Conservation (phyloP, 2,797 vertebrate genomes). For the Pampus argenteus region DNA sequence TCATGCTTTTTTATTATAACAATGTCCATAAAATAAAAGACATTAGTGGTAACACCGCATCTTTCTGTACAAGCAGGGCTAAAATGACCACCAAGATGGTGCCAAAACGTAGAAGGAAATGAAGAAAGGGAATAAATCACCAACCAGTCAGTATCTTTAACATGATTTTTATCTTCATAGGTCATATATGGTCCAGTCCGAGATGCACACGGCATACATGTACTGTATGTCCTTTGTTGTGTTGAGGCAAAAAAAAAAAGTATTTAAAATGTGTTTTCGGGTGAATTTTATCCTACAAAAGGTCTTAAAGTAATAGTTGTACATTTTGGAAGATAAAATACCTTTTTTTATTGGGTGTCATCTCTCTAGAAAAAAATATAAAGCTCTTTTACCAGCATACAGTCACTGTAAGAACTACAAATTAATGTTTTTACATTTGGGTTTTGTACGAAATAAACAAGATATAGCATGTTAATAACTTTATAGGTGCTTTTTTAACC, state of each 20-base stretch:
- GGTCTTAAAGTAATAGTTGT: neutral
- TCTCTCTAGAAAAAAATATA: neutral
- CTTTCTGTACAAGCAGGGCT: neutral
- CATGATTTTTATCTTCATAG: neutral
- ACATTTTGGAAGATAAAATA: neutral
- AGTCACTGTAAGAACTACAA: neutral
- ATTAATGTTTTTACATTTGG: slow-evolving; percentile 11
- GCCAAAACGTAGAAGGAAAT: neutral
- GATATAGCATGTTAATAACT: neutral
- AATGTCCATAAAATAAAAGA: neutral
- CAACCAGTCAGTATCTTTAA: neutral
- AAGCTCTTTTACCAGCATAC: neutral
- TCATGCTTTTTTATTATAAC: slow-evolving; percentile 5
- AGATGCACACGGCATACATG: neutral
- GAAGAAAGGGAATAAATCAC: neutral
- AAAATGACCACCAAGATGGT: neutral
- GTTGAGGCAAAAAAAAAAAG: neutral
- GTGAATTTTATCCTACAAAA: neutral
- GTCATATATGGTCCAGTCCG: neutral
- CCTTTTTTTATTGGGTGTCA: neutral
- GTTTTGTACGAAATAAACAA: neutral
- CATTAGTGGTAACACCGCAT: neutral
- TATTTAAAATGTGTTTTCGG: neutral
- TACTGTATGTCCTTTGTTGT: neutral
- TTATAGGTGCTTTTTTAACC: neutral